Evolutionary conservation across 2,797 vertebrate genomes (phyloP), one percentile per base, ranked within the genome.

Genomic region (Masticophis lateralis): DNA sequence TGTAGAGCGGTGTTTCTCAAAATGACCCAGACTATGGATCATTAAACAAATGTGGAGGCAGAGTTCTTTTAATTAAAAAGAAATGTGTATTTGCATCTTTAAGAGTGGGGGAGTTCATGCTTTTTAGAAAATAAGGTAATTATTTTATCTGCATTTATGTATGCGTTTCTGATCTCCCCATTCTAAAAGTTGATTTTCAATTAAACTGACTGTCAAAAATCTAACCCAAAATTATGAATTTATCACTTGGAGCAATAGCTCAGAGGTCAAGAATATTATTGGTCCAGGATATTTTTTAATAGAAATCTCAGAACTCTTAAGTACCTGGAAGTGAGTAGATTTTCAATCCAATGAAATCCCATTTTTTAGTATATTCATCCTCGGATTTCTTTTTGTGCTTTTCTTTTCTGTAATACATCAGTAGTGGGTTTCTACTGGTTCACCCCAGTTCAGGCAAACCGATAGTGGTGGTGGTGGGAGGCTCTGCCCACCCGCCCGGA

Each of bases 361-460:
- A 1, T 37, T 66, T n/a, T 66, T 66, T 11, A 6, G 4, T 12
- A 66, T 66, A 66, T 66, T 14, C 63, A 66, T n/a, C 63, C 66
- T 69, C 5, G 0, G 5, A 69, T 69, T 69, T 32, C 37, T 37
- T 79, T 43, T 79, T 43, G 69, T 43, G 37, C 69, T 43, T 43
- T 43, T 79, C 18, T 43, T 43, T 37, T 9, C 32, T 37, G 69
- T 43, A 43, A 43, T 79, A 22, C 69, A 43, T 51, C 47, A 51
- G 6, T 51, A 6, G 47, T 51, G 47, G 47, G 47, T 51, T 51
- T 51, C 47, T 51, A 51, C 47, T 6, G 47, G 47, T 51, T 8
- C 47, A 1, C 6, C 5, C 47, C 47, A 1, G 47, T 51, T 51
- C 1, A 1, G 47, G 47, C 1, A 7, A 51, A 7, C 47, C 1